Percentiles rank a stretch among this genome's conserved stretches.
These are phyloP conservation scores for Drosophila peninsularis DNA, from an alignment of 2,888 invertebrate species.

Conservation along the genomic window DNA sequence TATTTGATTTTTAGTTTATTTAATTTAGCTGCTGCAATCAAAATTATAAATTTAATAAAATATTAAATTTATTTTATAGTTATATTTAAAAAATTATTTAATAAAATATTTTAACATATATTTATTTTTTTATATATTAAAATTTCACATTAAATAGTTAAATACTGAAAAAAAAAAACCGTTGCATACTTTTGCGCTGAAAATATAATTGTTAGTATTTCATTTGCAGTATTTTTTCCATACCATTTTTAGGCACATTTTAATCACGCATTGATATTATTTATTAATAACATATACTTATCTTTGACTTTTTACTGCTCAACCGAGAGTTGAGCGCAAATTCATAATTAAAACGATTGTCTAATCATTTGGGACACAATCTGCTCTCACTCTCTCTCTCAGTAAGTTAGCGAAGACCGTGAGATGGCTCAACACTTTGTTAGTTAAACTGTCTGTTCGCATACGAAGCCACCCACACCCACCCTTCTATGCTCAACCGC, in stretches of 20 bases:
- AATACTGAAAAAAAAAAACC: neutral
- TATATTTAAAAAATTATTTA: no score
- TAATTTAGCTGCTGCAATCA: no score
- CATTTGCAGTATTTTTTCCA: neutral
- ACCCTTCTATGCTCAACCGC: neutral
- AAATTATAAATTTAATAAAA: no score
- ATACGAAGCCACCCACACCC: constrained; percentile 17
- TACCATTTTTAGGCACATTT: neutral
- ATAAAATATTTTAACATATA: neutral
- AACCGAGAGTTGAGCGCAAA: constrained; percentile 56
- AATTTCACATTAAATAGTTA: neutral
- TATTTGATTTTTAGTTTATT: neutral
- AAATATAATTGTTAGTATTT: neutral
- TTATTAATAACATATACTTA: constrained; percentile 8
- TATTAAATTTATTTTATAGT: no score
- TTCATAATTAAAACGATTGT: constrained; percentile 74
- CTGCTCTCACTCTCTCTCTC: neutral
- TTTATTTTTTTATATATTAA: neutral
- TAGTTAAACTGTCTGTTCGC: constrained; percentile 66
- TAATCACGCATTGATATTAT: neutral
- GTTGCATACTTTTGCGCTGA: constrained; percentile 16
- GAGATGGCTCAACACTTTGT: constrained; percentile 61
- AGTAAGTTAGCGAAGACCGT: constrained; percentile 14
- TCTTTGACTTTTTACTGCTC: constrained; percentile 51
- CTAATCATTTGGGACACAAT: constrained; percentile 67